A percentile compares a stretch with the other conserved stretches of the same genome.
Conservation (phyloP, 2,888 invertebrate genomes). For the Diloba caeruleocephala region DNA sequence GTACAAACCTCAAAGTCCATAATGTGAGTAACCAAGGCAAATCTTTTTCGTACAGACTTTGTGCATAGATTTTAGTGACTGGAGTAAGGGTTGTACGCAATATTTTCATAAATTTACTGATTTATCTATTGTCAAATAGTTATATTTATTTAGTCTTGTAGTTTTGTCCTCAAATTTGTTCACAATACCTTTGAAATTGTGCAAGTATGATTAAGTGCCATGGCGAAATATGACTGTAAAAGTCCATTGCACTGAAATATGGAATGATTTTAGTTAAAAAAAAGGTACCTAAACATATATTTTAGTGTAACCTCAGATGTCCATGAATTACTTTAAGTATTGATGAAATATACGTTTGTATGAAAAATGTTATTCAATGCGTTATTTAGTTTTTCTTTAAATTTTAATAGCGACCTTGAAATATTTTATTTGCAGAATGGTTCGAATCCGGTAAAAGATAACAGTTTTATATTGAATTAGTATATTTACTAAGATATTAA, state of each 20-base stretch:
- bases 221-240: no score
- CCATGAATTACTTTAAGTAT: slow-evolving; percentile 4
- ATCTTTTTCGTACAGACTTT: no score
- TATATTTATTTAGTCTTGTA: slow-evolving; percentile 22
- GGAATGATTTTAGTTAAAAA: neutral
- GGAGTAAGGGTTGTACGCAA: no score
- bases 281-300: neutral
- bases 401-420: neutral
- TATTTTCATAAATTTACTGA: no score
- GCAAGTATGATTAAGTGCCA: neutral
- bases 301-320: slow-evolving; percentile 5
- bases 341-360: slow-evolving; percentile 16
- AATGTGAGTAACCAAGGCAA: no score
- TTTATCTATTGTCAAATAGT: neutral
- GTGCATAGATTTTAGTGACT: no score
- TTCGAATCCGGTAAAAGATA: no score
- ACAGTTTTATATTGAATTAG: no score
- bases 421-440: no score
- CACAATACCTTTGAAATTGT: neutral
- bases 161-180: slow-evolving; percentile 1
- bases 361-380: slow-evolving; percentile 1
- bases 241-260: no score
- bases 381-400: slow-evolving; percentile 7
- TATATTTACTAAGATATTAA: no score
- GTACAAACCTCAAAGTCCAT: no score